These are phyloP conservation scores for Taxidea taxus DNA, from an alignment of 2,113 vertebrate species.

Conservation along the genomic window DNA sequence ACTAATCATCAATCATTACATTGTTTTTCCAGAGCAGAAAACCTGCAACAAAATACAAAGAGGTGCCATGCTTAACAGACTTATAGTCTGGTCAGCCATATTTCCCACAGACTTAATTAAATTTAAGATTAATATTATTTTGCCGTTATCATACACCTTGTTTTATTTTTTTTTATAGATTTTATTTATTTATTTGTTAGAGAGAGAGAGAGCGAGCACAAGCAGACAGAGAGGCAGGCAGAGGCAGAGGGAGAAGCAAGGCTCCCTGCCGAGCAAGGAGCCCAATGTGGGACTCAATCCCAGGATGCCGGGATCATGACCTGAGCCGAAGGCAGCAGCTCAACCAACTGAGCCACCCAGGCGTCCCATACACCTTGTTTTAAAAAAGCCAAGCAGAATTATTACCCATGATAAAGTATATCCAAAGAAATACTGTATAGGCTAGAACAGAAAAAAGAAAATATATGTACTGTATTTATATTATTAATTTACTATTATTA, in stretches of 20 bases:
- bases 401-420: neutral
- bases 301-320: too few species aligned
- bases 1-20: neutral
- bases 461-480: neutral
- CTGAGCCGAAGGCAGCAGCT: too few species aligned
- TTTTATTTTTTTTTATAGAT: too few species aligned
- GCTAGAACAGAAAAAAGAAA: neutral
- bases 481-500: neutral
- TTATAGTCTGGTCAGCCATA: neutral
- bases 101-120: neutral
- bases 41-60: neutral
- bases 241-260: too few species aligned
- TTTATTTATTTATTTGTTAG: too few species aligned
- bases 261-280: too few species aligned
- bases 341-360: too few species aligned
- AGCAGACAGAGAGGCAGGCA: too few species aligned
- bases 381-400: neutral
- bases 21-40: neutral
- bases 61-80: neutral
- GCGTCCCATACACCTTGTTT: neutral
- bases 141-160: neutral
- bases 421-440: neutral
- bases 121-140: neutral
- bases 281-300: too few species aligned
- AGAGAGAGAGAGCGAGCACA: too few species aligned